phyloP scores from a whole-genome alignment of 2,888 invertebrate genomes.

The Notodonta dromedarius region DNA sequence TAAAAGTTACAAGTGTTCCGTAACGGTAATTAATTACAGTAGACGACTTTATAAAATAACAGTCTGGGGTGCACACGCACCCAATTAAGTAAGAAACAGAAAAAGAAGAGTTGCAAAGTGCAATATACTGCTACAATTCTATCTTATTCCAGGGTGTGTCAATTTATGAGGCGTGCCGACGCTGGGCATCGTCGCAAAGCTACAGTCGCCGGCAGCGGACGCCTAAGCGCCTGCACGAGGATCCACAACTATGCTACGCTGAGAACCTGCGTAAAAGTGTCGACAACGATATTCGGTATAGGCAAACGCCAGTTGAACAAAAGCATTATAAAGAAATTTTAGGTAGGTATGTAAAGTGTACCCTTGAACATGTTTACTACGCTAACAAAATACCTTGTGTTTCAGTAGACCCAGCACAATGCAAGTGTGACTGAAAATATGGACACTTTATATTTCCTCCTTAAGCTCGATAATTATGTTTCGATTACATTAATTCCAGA shows the following conservation, averaged over 20 bases:
- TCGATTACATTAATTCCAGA: conserved; percentile 73
- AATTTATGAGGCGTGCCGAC: conserved; percentile 55
- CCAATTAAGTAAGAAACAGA: too few relatives aligned
- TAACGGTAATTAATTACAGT: conserved; percentile 29
- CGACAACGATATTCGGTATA: conserved; percentile 88
- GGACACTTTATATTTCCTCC: background rate
- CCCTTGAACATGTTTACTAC: background rate
- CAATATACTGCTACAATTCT: background rate
- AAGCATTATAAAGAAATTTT: conserved; percentile 77
- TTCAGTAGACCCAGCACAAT: background rate
- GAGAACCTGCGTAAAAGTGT: conserved; percentile 85
- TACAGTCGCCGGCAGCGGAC: conserved; percentile 69
- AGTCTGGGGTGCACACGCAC: too few relatives aligned
- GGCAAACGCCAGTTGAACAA: conserved; percentile 82
- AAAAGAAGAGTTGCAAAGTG: too few relatives aligned
- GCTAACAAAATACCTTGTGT: background rate
- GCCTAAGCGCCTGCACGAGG: conserved; percentile 84
- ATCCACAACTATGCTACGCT: conserved; percentile 87
- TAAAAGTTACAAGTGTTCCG: conserved; percentile 32
- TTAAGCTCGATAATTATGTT: background rate
- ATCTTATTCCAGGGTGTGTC: conserved; percentile 57
- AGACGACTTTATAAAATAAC: conserved; percentile 27
- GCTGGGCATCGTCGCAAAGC: conserved; percentile 61
- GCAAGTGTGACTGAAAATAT: background rate
- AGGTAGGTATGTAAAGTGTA: background rate